phyloP scores from a whole-genome alignment of 2,797 vertebrate genomes.

The Masticophis lateralis region DNA sequence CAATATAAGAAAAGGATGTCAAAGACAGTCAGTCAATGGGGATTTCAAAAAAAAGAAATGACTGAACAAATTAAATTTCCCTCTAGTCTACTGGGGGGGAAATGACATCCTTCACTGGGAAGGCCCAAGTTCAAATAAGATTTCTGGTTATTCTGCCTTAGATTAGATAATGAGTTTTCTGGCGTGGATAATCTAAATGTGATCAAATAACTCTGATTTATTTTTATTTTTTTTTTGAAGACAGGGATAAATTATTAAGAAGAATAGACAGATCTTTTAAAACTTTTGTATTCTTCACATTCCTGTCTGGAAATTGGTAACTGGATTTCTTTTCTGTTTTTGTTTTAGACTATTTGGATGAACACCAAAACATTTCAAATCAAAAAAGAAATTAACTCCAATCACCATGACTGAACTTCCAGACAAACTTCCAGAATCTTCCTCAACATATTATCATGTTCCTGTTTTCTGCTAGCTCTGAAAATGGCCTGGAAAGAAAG shows the following conservation, averaged over 20 bases:
- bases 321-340: background rate
- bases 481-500: background rate
- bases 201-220: background rate
- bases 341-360: background rate
- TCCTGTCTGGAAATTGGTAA: background rate
- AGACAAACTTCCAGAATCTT: background rate
- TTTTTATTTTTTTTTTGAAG: background rate
- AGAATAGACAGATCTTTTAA: accelerated
- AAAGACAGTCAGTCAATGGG: background rate
- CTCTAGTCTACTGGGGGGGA: background rate
- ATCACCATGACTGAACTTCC: background rate
- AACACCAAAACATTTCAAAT: background rate
- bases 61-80: conserved; percentile 27
- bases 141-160: conserved; percentile 22
- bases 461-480: background rate
- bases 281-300: accelerated
- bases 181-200: background rate
- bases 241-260: accelerated
- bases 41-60: background rate
- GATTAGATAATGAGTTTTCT: conserved; percentile 20
- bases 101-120: background rate
- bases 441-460: background rate
- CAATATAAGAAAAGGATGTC: background rate
- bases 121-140: conserved; percentile 16
- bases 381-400: background rate